Conservation (phyloP, 2,113 vertebrate genomes). For the Syngnathoides biaculeatus region DNA sequence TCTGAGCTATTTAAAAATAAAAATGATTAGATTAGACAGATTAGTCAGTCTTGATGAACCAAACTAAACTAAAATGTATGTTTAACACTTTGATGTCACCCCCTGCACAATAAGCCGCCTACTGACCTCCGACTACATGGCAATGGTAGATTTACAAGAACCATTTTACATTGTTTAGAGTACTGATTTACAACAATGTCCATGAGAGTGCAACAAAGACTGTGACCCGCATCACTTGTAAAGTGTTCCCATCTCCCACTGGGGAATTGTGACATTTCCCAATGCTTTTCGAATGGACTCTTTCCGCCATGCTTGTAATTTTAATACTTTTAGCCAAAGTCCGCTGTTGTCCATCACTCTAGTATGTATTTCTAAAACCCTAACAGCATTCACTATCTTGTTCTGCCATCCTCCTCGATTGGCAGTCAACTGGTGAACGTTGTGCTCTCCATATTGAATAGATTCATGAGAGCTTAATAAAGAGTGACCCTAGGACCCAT, state of each 20-base stretch:
- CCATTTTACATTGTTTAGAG: constrained; percentile 35
- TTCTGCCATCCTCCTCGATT: constrained; percentile 28
- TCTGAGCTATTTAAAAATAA: background rate
- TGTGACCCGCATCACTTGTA: constrained; percentile 64
- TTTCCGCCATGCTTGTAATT: constrained; percentile 58
- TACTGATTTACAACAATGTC: constrained; percentile 54
- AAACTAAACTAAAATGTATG: background rate
- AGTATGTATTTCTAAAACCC: constrained; percentile 27
- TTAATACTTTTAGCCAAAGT: constrained; percentile 40
- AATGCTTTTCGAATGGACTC: constrained; percentile 52
- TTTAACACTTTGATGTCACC: background rate
- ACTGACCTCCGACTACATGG: constrained; percentile 11
- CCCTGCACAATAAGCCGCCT: constrained; percentile 23
- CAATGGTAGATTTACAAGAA: constrained; percentile 16
- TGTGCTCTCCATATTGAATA: constrained; percentile 47
- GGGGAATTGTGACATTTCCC: constrained; percentile 66
- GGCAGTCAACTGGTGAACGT: constrained; percentile 28
- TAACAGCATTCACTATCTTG: constrained; percentile 18
- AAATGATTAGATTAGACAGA: background rate
- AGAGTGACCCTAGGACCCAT: constrained; percentile 56
- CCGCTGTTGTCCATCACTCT: constrained; percentile 15
- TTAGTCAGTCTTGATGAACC: background rate
- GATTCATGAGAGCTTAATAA: constrained; percentile 68
- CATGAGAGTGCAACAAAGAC: constrained; percentile 40
- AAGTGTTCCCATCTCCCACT: constrained; percentile 57